A percentile compares a stretch with the other conserved stretches of the same genome.
Evolutionary conservation across 2,888 invertebrate genomes (phyloP).

Genomic region (Calliphora vomitoria): DNA sequence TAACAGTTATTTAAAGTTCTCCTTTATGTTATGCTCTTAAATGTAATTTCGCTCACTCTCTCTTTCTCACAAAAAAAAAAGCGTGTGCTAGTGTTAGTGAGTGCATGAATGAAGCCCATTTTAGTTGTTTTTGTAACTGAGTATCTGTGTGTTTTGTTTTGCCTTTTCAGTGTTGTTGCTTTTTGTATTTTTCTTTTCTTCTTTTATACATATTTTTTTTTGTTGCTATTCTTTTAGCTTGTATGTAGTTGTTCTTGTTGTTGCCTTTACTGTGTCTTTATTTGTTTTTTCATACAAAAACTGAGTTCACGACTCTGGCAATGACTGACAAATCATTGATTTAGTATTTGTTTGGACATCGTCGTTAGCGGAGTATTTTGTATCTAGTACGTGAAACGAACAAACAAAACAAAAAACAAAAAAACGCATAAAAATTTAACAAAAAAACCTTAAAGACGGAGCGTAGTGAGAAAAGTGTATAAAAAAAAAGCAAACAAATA

Average conservation of each 20-base stretch:
- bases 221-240: conserved; percentile 38
- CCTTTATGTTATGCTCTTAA: neutral
- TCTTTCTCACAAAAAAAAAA: neutral
- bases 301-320: conserved; percentile 75
- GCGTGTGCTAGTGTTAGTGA: neutral
- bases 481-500: neutral
- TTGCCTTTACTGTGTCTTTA: neutral
- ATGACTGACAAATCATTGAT: conserved; percentile 76
- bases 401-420: neutral
- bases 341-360: conserved; percentile 84
- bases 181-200: neutral
- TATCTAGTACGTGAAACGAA: conserved; percentile 16
- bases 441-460: conserved; percentile 42
- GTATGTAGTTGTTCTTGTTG: conserved; percentile 27
- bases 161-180: too few relatives aligned
- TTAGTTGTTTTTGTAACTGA: conserved; percentile 16
- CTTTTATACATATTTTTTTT: conserved; percentile 6
- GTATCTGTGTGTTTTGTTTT: conserved; percentile 15
- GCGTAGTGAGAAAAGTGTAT: conserved; percentile 43
- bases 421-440: conserved; percentile 47
- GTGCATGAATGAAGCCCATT: conserved; percentile 44
- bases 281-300: conserved; percentile 34
- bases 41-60: neutral
- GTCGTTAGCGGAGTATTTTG: conserved; percentile 80
- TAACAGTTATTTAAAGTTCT: too few relatives aligned